These are phyloP conservation scores for Acanthornis magna DNA, from an alignment of 2,797 vertebrate species.

Conservation along the genomic window DNA sequence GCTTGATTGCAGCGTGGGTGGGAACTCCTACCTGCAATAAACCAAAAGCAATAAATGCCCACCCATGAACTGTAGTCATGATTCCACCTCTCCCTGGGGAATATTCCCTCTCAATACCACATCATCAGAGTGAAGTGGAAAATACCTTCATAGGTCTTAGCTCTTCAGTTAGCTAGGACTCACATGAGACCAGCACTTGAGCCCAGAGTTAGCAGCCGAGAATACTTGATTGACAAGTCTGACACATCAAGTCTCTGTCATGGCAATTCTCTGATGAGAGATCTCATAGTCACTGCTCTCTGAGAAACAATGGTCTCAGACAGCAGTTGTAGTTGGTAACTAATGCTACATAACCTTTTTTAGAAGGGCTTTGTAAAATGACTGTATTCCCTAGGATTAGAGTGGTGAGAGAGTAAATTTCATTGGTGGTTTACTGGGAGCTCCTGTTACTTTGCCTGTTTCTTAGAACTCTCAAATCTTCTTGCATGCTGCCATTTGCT, in stretches of 20 bases:
- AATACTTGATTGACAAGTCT: neutral
- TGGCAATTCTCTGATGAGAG: neutral
- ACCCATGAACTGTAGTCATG: slow-evolving; percentile 14
- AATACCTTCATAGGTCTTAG: neutral
- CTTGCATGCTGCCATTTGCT: neutral
- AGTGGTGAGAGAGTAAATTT: neutral
- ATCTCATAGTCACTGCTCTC: neutral
- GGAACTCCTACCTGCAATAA: slow-evolving; percentile 12
- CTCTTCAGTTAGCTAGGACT: neutral
- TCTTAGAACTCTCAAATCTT: neutral
- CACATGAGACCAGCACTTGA: neutral
- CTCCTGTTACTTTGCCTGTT: neutral
- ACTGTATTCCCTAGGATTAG: neutral
- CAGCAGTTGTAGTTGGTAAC: neutral
- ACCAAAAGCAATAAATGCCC: slow-evolving; percentile 25
- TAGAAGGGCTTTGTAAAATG: neutral
- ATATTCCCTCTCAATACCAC: neutral
- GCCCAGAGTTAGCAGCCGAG: neutral
- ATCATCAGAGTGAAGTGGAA: neutral
- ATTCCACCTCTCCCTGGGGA: neutral
- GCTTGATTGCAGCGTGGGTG: neutral
- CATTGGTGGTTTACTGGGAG: neutral
- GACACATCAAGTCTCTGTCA: neutral
- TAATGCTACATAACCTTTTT: neutral
- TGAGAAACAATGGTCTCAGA: neutral